Evolutionary conservation across 2,113 vertebrate genomes (phyloP).

Genomic region (Gymnogyps californianus): DNA sequence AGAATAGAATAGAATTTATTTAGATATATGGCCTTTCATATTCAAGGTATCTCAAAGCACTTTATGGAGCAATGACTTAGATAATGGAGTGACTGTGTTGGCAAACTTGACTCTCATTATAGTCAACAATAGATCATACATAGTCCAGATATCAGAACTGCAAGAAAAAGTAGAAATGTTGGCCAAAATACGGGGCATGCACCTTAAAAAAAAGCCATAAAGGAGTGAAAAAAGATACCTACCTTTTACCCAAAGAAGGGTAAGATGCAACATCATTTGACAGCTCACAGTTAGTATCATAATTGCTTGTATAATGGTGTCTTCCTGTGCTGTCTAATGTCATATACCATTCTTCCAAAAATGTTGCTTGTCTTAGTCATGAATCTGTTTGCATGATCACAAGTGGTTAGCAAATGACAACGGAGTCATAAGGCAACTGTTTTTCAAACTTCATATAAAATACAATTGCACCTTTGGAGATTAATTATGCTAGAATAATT

Average conservation of each 20-base stretch:
- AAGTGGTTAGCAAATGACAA: neutral
- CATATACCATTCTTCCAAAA: neutral
- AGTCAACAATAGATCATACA: conserved; percentile 48
- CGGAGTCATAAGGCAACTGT: neutral
- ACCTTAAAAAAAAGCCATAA: neutral
- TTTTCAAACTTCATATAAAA: neutral
- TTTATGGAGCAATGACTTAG: conserved; percentile 64
- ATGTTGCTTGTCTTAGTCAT: neutral
- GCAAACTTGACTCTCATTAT: conserved; percentile 64
- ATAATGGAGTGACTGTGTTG: conserved; percentile 65
- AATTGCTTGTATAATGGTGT: neutral
- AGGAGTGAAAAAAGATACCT: neutral
- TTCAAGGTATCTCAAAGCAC: conserved; percentile 64
- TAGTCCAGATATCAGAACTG: conserved; percentile 1
- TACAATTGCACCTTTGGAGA: neutral
- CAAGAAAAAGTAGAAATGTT: conserved; percentile 31
- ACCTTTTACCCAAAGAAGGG: neutral
- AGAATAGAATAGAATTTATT: conserved; percentile 56
- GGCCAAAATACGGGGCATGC: conserved; percentile 21
- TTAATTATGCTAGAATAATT: neutral
- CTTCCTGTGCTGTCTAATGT: neutral
- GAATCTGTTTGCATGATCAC: neutral
- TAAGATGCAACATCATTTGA: neutral
- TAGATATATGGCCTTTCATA: conserved; percentile 66
- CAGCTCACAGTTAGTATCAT: neutral